Evolutionary conservation across 2,888 invertebrate species (phyloP).

Genomic region (Nasonia oneida): DNA sequence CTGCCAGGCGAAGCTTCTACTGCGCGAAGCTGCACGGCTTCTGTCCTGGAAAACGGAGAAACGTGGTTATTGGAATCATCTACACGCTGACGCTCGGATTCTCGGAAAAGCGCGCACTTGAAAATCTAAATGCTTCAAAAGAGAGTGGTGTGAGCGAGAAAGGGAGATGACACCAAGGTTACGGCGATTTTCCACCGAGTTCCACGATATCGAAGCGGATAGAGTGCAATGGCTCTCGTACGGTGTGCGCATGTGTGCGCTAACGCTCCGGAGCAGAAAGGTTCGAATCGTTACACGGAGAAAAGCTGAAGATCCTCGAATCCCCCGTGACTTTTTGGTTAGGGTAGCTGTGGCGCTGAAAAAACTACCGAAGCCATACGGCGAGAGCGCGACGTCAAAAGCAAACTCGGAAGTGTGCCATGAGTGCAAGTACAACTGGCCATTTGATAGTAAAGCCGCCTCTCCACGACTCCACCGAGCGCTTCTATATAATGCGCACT

Average conservation of each 20-base stretch:
- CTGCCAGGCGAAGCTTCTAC: background rate
- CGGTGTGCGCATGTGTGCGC: background rate
- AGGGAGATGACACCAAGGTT: constrained; percentile 36
- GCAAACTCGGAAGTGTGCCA: background rate
- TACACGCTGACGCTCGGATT: background rate
- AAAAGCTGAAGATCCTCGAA: background rate
- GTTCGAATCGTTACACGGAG: background rate
- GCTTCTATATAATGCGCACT: background rate
- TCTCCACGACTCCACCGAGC: background rate
- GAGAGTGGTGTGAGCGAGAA: background rate
- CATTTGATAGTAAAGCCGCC: background rate
- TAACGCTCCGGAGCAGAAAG: background rate
- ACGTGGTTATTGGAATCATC: background rate
- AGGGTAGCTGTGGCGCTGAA: no score
- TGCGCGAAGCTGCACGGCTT: background rate
- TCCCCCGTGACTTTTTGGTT: no score
- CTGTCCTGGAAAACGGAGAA: background rate
- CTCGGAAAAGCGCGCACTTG: background rate
- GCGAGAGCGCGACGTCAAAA: background rate
- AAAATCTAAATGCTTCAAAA: background rate
- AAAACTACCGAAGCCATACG: no score
- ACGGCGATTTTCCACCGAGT: background rate
- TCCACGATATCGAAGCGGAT: background rate
- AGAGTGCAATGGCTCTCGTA: background rate
- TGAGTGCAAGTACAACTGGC: background rate